Conservation (phyloP, 1,140 invertebrate genomes). For the Pomacea maculata region DNA sequence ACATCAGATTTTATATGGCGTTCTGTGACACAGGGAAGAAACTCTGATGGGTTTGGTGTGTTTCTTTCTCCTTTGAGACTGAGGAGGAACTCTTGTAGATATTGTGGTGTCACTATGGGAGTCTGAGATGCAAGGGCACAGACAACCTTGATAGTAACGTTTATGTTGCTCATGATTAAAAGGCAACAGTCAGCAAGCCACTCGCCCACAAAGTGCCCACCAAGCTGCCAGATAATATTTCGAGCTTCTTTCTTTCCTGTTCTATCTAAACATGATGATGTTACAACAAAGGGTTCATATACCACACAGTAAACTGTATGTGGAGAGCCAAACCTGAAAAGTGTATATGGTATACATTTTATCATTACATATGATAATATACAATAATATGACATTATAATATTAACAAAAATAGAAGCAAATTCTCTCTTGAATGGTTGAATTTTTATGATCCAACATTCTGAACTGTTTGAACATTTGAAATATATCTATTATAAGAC, state of each 20-base stretch:
- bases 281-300: constrained; percentile 60
- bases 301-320: constrained; percentile 57
- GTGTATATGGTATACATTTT: no score
- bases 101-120: constrained; percentile 73
- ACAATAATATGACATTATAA: no score
- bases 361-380: no score
- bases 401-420: no score
- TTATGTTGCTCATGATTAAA: constrained; percentile 75
- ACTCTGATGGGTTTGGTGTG: constrained; percentile 68
- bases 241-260: constrained; percentile 51
- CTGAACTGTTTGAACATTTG: no score
- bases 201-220: constrained; percentile 63
- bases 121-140: constrained; percentile 73
- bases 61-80: constrained; percentile 61
- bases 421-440: no score
- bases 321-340: constrained; percentile 60
- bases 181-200: constrained; percentile 69
- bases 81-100: constrained; percentile 70
- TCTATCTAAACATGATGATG: constrained; percentile 56
- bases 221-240: constrained; percentile 48
- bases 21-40: constrained; percentile 69
- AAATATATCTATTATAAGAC: no score
- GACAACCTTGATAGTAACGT: constrained; percentile 75
- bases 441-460: no score
- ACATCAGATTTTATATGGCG: constrained; percentile 69